A percentile compares a stretch with the other conserved stretches of the same genome.
These are phyloP conservation scores for Crocallis elinguaria DNA, from an alignment of 2,888 invertebrate genomes.

Conservation along the genomic window DNA sequence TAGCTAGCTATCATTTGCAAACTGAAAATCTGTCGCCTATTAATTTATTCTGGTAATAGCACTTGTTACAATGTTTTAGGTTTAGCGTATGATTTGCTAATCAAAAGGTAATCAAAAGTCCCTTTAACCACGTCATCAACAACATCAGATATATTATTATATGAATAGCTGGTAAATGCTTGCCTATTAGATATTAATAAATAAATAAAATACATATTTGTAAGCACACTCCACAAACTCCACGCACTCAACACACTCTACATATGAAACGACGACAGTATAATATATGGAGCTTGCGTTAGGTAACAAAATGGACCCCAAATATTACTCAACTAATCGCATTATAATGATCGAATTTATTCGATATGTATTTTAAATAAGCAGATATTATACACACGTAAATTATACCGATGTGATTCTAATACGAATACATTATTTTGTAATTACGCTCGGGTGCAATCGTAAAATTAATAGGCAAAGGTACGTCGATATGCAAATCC, in stretches of 20 bases:
- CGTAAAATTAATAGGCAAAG: conserved; percentile 40
- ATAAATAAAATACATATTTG: no score
- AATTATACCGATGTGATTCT: conserved; percentile 29
- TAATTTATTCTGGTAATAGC: no score
- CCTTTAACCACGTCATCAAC: no score
- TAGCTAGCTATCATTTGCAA: no score
- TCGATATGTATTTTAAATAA: conserved; percentile 31
- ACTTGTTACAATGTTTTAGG: no score
- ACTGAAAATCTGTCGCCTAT: no score
- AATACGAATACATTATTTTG: conserved; percentile 29
- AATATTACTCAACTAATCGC: conserved; percentile 41
- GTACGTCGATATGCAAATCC: conserved; percentile 46
- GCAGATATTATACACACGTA: conserved; percentile 20
- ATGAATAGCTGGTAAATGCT: no score
- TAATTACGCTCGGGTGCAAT: conserved; percentile 40
- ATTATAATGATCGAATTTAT: conserved; percentile 30
- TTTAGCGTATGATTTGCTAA: no score
- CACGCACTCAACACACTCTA: background rate
- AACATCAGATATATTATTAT: no score
- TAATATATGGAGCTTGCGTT: conserved; percentile 29
- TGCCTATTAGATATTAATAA: no score
- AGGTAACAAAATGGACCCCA: conserved; percentile 30
- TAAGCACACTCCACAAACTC: no score
- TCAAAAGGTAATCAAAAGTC: no score
- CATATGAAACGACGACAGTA: conserved; percentile 9